Conservation (phyloP, 2,888 invertebrate genomes). For the Galeruca laticollis region DNA sequence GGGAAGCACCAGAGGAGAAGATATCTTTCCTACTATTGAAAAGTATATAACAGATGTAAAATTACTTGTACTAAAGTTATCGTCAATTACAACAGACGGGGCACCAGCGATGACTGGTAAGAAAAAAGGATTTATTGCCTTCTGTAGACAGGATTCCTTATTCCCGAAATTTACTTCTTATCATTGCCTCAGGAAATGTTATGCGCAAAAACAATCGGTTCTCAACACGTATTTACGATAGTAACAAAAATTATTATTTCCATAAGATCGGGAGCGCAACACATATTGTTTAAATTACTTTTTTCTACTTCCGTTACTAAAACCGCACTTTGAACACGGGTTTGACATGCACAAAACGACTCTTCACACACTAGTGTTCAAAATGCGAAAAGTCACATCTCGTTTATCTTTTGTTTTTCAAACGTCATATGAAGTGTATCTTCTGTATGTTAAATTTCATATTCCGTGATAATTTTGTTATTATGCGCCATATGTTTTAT, state of each 20-base stretch:
- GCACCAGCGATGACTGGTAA: too few relatives aligned
- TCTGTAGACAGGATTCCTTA: conserved; percentile 36
- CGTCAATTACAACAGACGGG: conserved; percentile 30
- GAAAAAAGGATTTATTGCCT: conserved; percentile 45
- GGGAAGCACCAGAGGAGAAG: conserved; percentile 21
- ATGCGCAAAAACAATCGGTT: neutral
- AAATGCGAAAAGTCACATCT: too few relatives aligned
- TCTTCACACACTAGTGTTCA: too few relatives aligned
- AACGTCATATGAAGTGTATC: too few relatives aligned
- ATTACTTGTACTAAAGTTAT: conserved; percentile 40
- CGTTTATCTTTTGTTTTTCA: too few relatives aligned
- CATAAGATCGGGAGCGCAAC: conserved; percentile 3
- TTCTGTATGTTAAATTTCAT: too few relatives aligned
- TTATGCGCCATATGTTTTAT: too few relatives aligned
- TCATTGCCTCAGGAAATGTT: neutral
- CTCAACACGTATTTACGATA: conserved; percentile 26
- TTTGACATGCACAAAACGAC: too few relatives aligned
- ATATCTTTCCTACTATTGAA: conserved; percentile 44
- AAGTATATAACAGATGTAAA: conserved; percentile 21
- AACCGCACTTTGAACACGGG: too few relatives aligned
- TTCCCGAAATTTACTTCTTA: conserved; percentile 7
- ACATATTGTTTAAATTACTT: conserved; percentile 10
- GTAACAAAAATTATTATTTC: conserved; percentile 18
- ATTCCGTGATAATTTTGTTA: too few relatives aligned
- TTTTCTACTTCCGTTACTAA: too few relatives aligned